Conservation (phyloP, 2,113 vertebrate genomes). For the Bos taurus region DNA sequence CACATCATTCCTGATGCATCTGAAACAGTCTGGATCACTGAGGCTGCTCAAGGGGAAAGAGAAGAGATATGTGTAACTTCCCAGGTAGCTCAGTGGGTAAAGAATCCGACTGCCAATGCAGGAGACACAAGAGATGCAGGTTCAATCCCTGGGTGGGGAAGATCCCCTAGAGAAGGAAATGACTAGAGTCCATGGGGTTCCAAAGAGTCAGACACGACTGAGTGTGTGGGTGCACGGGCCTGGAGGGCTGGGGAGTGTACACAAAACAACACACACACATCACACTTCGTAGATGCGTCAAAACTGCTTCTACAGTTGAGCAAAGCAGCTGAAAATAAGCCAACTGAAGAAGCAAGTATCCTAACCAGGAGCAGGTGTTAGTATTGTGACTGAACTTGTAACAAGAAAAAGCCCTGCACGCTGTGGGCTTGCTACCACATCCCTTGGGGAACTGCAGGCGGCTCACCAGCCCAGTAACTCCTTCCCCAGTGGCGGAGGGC, state of each 20-base stretch:
- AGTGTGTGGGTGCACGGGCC: accelerated
- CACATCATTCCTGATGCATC: not conserved
- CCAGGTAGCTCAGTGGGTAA: not conserved
- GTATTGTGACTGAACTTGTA: not conserved
- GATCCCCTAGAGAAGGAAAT: not conserved
- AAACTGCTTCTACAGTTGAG: not conserved
- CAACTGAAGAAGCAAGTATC: not conserved
- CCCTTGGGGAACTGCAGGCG: not conserved
- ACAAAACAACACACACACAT: not conserved
- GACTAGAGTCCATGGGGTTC: not conserved
- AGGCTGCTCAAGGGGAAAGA: not conserved
- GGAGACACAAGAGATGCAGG: not conserved
- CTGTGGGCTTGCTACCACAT: not conserved
- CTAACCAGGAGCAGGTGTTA: not conserved
- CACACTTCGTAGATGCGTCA: not conserved
- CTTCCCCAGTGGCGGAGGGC: accelerated
- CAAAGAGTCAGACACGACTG: not conserved
- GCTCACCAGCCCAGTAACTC: not conserved
- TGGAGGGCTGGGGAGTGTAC: too few species aligned
- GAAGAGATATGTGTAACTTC: accelerated
- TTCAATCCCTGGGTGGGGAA: not conserved
- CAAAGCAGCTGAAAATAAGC: not conserved
- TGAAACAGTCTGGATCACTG: not conserved
- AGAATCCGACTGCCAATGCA: not conserved
- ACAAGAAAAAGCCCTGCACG: not conserved